Conservation (phyloP, 2,797 vertebrate species). For the Enteromius radiatus region DNA sequence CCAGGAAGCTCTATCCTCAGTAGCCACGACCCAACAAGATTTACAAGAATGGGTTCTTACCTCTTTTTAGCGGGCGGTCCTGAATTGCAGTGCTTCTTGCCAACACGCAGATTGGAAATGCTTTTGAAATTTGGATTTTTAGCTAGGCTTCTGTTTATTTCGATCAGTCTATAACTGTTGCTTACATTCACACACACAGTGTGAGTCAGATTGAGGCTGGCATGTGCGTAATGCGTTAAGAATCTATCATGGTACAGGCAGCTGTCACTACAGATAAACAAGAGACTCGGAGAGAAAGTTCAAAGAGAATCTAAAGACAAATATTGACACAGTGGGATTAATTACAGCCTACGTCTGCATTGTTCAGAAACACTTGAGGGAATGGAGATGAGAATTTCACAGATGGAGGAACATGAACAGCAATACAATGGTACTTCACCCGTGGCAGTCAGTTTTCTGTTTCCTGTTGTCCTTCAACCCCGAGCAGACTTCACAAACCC, state of each 20-base stretch:
- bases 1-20: conserved; percentile 34
- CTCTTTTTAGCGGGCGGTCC: neutral
- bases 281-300: conserved; percentile 39
- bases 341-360: conserved; percentile 61
- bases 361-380: conserved; percentile 55
- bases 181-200: conserved; percentile 8
- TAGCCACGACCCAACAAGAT: conserved; percentile 34
- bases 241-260: conserved; percentile 61
- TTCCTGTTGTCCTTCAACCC: neutral
- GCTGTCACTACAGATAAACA: conserved; percentile 37
- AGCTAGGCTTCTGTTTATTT: conserved; percentile 3
- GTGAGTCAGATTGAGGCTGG: conserved; percentile 68
- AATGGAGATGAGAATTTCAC: conserved; percentile 10
- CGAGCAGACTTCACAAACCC: neutral
- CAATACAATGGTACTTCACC: neutral
- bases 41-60: conserved; percentile 25
- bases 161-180: neutral
- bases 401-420: conserved; percentile 55
- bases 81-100: neutral
- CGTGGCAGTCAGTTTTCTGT: neutral
- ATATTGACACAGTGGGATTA: conserved; percentile 61
- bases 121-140: neutral
- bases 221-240: conserved; percentile 71
- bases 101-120: neutral
- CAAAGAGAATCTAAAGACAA: conserved; percentile 59